Evolutionary conservation across 2,113 vertebrate genomes (phyloP), one percentile per base, ranked within the genome.

Genomic region (Tympanuchus pallidicinctus): DNA sequence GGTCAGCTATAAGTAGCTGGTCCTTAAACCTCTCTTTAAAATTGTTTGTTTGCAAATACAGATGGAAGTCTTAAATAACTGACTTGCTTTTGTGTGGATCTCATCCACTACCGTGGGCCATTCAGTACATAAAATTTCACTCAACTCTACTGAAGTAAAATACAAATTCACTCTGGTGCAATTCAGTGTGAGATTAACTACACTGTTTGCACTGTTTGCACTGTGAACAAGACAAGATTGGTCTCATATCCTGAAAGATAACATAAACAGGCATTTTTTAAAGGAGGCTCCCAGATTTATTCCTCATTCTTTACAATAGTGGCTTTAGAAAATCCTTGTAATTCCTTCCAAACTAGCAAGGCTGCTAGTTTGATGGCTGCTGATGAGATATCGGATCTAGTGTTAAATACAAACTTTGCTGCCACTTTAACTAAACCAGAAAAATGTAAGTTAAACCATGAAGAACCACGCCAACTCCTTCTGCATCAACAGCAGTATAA

Each of bases 131-230:
- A 89, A 57, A 86, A 75, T 70, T 92, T 86, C 80, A 59, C 73
- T 92, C 80, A 28, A 71, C 59, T 13, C 72, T 87, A 64, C 59
- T 59, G 71, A 92, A 92, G 47, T 89, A 85, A 96, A 95, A 95
- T 12, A 85, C 15, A 63, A 89, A 94, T 76, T 82, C 85, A 95
- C 75, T 79, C 61, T 82, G 75, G 85, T 76, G 54, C 82, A 92
- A 91, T 94, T 92, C 76, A 96, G 66, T 45, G 20, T 82, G 64
- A 61, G 71, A 91, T 87, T 89, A 95, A 89, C 86, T 71, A 73
- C 34, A 76, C 74, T 82, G 82, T 91, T 92, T 91, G 91, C 34
- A 76, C 74, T 82, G 82, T 91, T 92, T 91, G 91, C 82, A 95
- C 65, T 88, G 76, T 2, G 24, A 95, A 87, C 82, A 87, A 89